Conservation (phyloP, 2,888 invertebrate genomes). For the Abrostola tripartita region DNA sequence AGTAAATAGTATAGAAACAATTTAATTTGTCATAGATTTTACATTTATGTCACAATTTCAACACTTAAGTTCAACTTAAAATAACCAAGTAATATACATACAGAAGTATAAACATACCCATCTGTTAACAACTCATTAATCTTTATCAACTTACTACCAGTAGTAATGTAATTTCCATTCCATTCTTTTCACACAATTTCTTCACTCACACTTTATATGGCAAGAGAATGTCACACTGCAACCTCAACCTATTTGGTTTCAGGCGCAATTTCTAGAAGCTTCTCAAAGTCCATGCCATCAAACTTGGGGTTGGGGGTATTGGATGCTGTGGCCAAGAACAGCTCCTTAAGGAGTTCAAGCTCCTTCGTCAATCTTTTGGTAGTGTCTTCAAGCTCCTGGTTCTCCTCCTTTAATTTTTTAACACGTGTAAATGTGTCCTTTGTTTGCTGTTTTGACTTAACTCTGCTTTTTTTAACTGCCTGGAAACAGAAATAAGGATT, state of each 20-base stretch:
- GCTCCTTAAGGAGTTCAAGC: slow-evolving; percentile 37
- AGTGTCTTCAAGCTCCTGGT: slow-evolving; percentile 42
- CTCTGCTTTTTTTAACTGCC: slow-evolving; percentile 51
- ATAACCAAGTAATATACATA: too few relatives aligned
- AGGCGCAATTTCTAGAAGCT: slow-evolving; percentile 39
- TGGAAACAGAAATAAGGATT: slow-evolving; percentile 2
- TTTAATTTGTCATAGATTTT: too few relatives aligned
- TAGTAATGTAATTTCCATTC: too few relatives aligned
- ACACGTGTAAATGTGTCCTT: slow-evolving; percentile 38
- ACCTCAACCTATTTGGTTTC: slow-evolving; percentile 24
- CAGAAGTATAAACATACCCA: too few relatives aligned
- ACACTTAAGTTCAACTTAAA: too few relatives aligned
- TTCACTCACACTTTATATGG: background rate
- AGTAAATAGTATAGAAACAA: too few relatives aligned
- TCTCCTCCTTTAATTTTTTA: slow-evolving; percentile 40
- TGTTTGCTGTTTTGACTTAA: slow-evolving; percentile 42
- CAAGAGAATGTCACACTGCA: background rate
- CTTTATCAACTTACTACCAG: too few relatives aligned
- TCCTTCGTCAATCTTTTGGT: slow-evolving; percentile 44
- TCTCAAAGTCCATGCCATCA: slow-evolving; percentile 41
- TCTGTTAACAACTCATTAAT: too few relatives aligned
- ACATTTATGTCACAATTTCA: too few relatives aligned
- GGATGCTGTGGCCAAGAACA: slow-evolving; percentile 42
- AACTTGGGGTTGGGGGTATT: slow-evolving; percentile 35
- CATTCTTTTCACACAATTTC: background rate